These are phyloP conservation scores for Forbesichthys papilliferus DNA, from an alignment of 2,113 vertebrate genomes.

Conservation along the genomic window DNA sequence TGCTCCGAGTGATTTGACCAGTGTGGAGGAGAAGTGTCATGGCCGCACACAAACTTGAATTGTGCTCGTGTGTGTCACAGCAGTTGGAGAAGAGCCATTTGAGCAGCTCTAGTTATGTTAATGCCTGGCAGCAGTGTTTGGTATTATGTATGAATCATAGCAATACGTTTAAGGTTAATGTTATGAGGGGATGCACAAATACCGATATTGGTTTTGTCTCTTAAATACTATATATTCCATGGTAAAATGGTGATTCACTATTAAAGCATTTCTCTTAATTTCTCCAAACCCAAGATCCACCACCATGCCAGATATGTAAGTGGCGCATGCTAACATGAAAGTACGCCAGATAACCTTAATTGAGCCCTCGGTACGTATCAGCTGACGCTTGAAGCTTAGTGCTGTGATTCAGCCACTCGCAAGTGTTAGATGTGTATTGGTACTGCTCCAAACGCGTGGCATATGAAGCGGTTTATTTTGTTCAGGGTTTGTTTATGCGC, in stretches of 20 bases:
- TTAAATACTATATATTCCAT: not conserved
- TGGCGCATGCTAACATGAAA: not conserved
- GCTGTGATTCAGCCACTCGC: not conserved
- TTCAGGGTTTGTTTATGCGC: not conserved
- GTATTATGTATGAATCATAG: not conserved
- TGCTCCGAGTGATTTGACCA: constrained; percentile 68
- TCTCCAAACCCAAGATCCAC: not conserved
- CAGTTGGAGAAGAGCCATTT: not conserved
- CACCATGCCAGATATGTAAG: not conserved
- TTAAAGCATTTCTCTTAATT: not conserved
- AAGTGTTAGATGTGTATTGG: not conserved
- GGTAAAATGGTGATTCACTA: not conserved
- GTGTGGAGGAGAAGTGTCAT: constrained; percentile 49
- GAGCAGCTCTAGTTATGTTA: not conserved
- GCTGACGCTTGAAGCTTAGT: too few relatives aligned
- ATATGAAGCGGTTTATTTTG: not conserved
- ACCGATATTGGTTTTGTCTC: not conserved
- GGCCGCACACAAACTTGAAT: constrained; percentile 19
- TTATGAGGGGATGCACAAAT: not conserved
- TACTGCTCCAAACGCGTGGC: not conserved
- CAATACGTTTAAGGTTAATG: not conserved
- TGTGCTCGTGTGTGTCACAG: constrained; percentile 21
- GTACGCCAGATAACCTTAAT: too few relatives aligned
- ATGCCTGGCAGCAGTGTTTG: not conserved
- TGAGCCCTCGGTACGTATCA: too few relatives aligned